Evolutionary conservation across 2,888 invertebrate genomes (phyloP).

Genomic region (Melanargia galathea): DNA sequence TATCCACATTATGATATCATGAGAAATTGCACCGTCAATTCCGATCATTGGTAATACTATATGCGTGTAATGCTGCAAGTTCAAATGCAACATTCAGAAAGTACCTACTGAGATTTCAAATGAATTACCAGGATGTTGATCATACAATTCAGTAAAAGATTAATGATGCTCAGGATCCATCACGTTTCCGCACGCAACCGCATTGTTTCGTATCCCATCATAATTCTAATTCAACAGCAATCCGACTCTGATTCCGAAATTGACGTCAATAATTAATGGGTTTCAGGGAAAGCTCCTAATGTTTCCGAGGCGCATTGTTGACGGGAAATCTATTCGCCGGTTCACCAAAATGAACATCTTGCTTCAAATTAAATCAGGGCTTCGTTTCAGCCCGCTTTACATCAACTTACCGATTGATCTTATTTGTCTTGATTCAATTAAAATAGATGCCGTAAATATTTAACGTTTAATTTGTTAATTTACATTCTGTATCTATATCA

Average conservation of each 20-base stretch:
- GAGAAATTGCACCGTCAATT: too few species aligned
- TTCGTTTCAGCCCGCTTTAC: conserved; percentile 30
- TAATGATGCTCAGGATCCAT: conserved; percentile 48
- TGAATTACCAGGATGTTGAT: conserved; percentile 15
- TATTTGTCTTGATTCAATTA: conserved; percentile 30
- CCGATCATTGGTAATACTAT: too few species aligned
- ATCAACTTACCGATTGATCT: conserved; percentile 27
- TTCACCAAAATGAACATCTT: conserved; percentile 43
- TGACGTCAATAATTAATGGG: conserved; percentile 67
- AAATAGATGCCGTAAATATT: conserved; percentile 11
- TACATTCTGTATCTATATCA: conserved; percentile 13
- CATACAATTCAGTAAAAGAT: conserved; percentile 32
- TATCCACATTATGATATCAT: too few species aligned
- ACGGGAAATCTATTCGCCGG: conserved; percentile 42
- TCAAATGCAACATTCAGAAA: too few species aligned
- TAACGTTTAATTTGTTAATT: conserved; percentile 13
- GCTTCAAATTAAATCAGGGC: conserved; percentile 46
- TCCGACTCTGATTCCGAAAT: conserved; percentile 57
- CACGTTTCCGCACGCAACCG: conserved; percentile 51
- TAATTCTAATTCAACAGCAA: conserved; percentile 52
- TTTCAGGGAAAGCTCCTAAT: conserved; percentile 46
- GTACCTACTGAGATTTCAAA: too few species aligned
- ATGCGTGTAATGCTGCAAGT: too few species aligned
- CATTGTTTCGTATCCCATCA: conserved; percentile 62
- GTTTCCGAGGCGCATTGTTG: conserved; percentile 44